Evolutionary conservation across 2,113 vertebrate species (phyloP).

Genomic region (Hypomesus transpacificus): DNA sequence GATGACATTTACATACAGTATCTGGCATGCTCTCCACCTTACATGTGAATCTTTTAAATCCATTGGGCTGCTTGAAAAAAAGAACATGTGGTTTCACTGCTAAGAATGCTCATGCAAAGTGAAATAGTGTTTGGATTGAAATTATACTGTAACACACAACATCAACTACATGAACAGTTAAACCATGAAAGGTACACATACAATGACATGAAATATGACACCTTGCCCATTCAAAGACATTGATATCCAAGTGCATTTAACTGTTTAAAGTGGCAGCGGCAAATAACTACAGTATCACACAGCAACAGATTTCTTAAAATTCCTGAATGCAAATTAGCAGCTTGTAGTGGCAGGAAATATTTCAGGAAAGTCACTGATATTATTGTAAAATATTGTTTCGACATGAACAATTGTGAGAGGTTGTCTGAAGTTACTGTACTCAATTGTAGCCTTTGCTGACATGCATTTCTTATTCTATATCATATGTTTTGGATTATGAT

Average conservation of each 20-base stretch:
- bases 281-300: background rate
- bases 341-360: slow-evolving; percentile 9
- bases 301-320: background rate
- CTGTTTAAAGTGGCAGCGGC: background rate
- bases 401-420: slow-evolving; percentile 52
- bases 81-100: background rate
- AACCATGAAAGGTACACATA: no score
- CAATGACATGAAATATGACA: background rate
- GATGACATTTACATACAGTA: background rate
- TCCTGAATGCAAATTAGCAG: slow-evolving; percentile 1
- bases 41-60: background rate
- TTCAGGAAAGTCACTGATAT: slow-evolving; percentile 7
- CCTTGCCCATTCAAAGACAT: background rate
- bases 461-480: background rate
- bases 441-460: background rate
- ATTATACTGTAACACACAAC: background rate
- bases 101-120: background rate
- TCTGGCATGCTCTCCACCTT: background rate
- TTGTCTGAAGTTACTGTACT: background rate
- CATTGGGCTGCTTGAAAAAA: background rate
- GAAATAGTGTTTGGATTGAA: background rate
- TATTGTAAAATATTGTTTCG: slow-evolving; percentile 11
- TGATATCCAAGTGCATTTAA: background rate
- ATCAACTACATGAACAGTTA: no score
- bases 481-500: no score